Evolutionary conservation across 2,797 vertebrate genomes (phyloP), one percentile per base, ranked within the genome.

Genomic region (Eremophila alpestris): DNA sequence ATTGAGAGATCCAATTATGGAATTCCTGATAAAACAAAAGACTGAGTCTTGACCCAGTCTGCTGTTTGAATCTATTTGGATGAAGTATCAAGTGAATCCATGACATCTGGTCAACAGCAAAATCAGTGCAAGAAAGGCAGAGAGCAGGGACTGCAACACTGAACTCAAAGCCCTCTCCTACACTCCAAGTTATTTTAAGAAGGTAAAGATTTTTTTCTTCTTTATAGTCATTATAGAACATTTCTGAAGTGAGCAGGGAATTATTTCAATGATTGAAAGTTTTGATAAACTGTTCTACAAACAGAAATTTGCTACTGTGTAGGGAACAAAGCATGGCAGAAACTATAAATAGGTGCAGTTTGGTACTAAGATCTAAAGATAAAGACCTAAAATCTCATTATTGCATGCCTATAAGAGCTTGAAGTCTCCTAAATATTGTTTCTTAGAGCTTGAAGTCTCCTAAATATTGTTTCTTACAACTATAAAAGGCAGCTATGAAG

Each of bases 131-230:
- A 70, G 9, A 16, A 40, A 89, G 41, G 30, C 43, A 79, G 38
- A 52, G 55, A 91, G 43, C 10, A 85, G 38, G 18, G 40, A 77
- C 71, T 71, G 48, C 63, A 59, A 16, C 41, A 13, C 56, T 64
- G 27, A 89, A 58, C 43, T 59, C 46, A 43, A 92, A 94, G 19
- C 4, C n/a, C 63, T 67, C 64, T 69, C 34, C 49, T 74, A 63
- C 11, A 58, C 32, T 71, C 41, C 12, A 16, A 58, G 80, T 29
- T 95, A 93, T 95, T 95, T 96, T 79, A 79, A 79, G 80, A 74
- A 43, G 24, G 11, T 62, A 88, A 90, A 83, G 62, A 38, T 49
- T 40, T 87, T 65, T 77, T 87, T 46, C 13, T 78, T 69, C 74
- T 63, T 80, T 76, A 9, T 13, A 63, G 36, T 49, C 59, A 59